Evolutionary conservation across 2,113 vertebrate species (phyloP), one percentile per base, ranked within the genome.

Genomic region (Daboia siamensis): DNA sequence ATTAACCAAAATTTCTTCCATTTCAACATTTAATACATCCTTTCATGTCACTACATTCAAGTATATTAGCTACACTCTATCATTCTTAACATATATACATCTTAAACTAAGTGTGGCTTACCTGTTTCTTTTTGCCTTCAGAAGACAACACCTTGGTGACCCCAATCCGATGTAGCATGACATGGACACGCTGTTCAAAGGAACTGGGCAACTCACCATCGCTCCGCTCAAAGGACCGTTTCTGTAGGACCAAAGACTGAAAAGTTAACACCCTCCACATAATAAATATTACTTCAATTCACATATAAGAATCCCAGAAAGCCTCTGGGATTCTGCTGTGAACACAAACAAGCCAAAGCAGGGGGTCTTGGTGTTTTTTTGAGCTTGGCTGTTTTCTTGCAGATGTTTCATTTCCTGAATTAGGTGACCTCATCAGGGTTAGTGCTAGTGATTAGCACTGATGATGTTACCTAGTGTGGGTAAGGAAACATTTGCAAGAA

Each of bases 161-260:
- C 0, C 99, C 98, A 0, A 99, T 99, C 92, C 98, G 98, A 92
- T 99, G 99, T 29, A 99, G 97, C 99, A 99, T 98, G 94, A 98
- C 97, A 91, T 99, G 98, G 90, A 99, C 95, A 0, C 98, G 97
- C 95, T 99, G 99, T 94, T 99, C 99, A 0, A 99, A 99, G 93
- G 98, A 98, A n/a, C 98, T 94, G 0, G 98, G 96, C 95, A 98
- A 95, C 88, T 99, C 99, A 5, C 98, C 98, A 0, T 98, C 97
- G 0, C 97, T 97, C 92, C 96, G 97, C 93, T 98, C 98, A 95
- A 97, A 94, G 51, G 97, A 97, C 90, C 98, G 98, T 95, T 98
- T 98, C 99, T 99, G 97, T 1, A 93, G 96, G 89, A 84, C 85
- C 93, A 74, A 89, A 93, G 57, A 93, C 4, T 4, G 61, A 93